Evolutionary conservation across 2,113 vertebrate genomes (phyloP).

Genomic region (Macquaria australasica): DNA sequence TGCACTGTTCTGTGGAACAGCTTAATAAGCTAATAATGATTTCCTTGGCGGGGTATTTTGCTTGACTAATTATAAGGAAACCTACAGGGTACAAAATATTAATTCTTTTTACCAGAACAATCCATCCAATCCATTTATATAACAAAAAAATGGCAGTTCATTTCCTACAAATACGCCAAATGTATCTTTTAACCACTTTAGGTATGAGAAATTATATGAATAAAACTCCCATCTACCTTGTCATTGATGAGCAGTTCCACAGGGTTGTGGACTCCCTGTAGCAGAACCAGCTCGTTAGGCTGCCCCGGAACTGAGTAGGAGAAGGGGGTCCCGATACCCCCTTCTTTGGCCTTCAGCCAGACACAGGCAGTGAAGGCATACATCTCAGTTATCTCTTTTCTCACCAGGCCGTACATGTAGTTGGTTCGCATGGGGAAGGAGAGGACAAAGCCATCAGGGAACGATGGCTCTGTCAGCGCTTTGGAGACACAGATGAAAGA

Average conservation of each 20-base stretch:
- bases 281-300: conserved; percentile 94
- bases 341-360: conserved; percentile 90
- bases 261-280: conserved; percentile 93
- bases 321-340: conserved; percentile 95
- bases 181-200: background rate
- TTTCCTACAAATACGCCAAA: background rate
- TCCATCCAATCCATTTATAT: background rate
- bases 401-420: conserved; percentile 95
- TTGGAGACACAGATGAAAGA: conserved; percentile 20
- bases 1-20: background rate
- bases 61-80: conserved; percentile 24
- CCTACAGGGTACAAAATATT: background rate
- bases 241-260: conserved; percentile 98
- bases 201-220: background rate
- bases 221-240: conserved; percentile 85
- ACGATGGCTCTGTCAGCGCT: conserved; percentile 84
- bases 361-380: conserved; percentile 94
- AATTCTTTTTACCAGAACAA: background rate
- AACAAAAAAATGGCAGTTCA: background rate
- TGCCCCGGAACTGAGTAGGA: conserved; percentile 95
- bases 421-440: conserved; percentile 94
- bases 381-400: conserved; percentile 93
- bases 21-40: conserved; percentile 9
- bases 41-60: background rate
- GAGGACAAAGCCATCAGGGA: conserved; percentile 91